These are phyloP conservation scores for Opisthograptis luteolata DNA, from an alignment of 2,888 invertebrate genomes.

Conservation along the genomic window DNA sequence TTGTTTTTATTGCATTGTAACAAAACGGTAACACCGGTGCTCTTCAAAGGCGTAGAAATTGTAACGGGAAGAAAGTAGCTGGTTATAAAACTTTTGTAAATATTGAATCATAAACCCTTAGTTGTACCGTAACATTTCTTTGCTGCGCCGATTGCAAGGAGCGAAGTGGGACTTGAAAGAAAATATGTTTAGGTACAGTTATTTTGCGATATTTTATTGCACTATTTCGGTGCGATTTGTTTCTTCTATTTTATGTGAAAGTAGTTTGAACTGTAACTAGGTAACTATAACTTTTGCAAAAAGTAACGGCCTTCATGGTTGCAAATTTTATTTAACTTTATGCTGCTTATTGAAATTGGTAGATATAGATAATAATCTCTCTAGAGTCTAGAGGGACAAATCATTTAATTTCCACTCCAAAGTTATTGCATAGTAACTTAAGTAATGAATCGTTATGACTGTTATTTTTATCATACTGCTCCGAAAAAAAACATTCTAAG, in stretches of 20 bases:
- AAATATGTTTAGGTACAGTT: conserved; percentile 41
- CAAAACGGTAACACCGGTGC: conserved; percentile 61
- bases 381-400: too few relatives aligned
- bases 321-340: background rate
- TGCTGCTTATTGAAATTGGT: too few relatives aligned
- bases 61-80: conserved; percentile 76
- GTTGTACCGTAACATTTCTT: conserved; percentile 43
- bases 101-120: conserved; percentile 54
- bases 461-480: too few relatives aligned
- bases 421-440: too few relatives aligned
- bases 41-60: conserved; percentile 66
- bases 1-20: conserved; percentile 16
- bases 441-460: too few relatives aligned
- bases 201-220: conserved; percentile 38
- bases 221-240: conserved; percentile 32
- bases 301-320: background rate
- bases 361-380: too few relatives aligned
- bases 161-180: conserved; percentile 31
- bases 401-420: too few relatives aligned
- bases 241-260: conserved; percentile 20
- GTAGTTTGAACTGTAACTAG: conserved; percentile 14
- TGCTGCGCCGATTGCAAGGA: conserved; percentile 46
- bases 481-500: too few relatives aligned
- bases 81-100: conserved; percentile 51
- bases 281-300: background rate